Evolutionary conservation across 1,140 invertebrate species (phyloP).

Genomic region (Leptinotarsa lineolata): DNA sequence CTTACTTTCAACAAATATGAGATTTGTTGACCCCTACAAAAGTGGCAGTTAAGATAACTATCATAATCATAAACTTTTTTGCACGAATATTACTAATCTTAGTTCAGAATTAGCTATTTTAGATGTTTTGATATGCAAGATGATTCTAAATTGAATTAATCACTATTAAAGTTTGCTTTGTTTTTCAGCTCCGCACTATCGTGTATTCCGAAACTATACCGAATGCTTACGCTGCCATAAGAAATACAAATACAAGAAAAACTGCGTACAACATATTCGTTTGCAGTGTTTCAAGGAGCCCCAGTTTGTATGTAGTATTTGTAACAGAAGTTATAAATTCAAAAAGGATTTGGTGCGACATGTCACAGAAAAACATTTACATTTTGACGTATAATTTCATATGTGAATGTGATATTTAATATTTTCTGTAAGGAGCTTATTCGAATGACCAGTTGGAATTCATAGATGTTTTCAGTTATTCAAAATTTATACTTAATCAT

Average conservation of each 20-base stretch:
- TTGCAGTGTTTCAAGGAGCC: conserved; percentile 58
- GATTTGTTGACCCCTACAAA: no score
- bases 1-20: no score
- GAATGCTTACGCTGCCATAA: conserved; percentile 21
- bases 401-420: no score
- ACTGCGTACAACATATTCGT: conserved; percentile 23
- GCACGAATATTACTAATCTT: background rate
- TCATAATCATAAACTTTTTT: background rate
- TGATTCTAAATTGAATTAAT: background rate
- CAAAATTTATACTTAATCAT: no score
- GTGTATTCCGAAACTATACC: conserved; percentile 18
- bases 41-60: no score
- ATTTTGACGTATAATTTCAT: background rate
- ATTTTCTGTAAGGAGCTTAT: no score
- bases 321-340: conserved; percentile 43
- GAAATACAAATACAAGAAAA: conserved; percentile 27
- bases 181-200: conserved; percentile 15
- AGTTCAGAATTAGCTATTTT: background rate
- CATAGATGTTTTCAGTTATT: no score
- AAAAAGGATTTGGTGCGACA: conserved; percentile 59
- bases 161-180: background rate
- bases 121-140: background rate
- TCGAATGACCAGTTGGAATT: no score
- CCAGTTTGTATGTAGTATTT: conserved; percentile 56
- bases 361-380: conserved; percentile 23